Evolutionary conservation across 2,888 invertebrate species (phyloP), one percentile per base, ranked within the genome.

Genomic region (Ochropleura plecta): DNA sequence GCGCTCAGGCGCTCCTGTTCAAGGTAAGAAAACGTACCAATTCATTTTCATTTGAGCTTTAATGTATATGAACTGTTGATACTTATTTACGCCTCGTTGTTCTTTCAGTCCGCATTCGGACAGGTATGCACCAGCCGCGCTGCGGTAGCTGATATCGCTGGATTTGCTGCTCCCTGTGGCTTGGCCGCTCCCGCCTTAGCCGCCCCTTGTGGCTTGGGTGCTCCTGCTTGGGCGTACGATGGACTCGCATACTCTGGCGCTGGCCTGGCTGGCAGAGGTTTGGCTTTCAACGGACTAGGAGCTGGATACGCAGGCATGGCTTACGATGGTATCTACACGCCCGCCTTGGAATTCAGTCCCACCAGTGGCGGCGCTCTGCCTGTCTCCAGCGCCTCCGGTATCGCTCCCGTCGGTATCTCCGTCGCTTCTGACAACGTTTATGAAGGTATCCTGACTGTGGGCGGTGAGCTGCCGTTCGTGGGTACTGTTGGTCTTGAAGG

Each of bases 401-500:
- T 66, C 9, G 60, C 76, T n/a, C 76, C 76, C 42, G 42, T 62
- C n/a, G 53, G 86, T 40, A 53, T 62, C 40, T 42, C 46, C 40
- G 14, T 68, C 0, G 44, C 42, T 3, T 85, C 85, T 20, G 83
- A 86, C 18, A 85, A 85, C 10, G 79, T 18, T 46, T 86, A 81
- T 55, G 85, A 85, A 57, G 86, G 86, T 51, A 0, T 49, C 46
- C 30, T 91, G 40, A 86, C 82, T 3, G 90, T 90, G 48, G 83
- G 78, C 14, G 91, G 91, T 20, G 55, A 55, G 76, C 79, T 91
- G 55, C 91, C 92, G 53, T 88, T 92, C 75, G 76, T 85, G 70
- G 93, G 94, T 16, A 76, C 87, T 63, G 92, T 93, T 73, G 90
- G 91, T 48, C 40, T 90, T 49, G 88, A 88, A 60, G 91, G 30